Conservation (phyloP, 2,113 vertebrate species). For the Microtus montanus region DNA sequence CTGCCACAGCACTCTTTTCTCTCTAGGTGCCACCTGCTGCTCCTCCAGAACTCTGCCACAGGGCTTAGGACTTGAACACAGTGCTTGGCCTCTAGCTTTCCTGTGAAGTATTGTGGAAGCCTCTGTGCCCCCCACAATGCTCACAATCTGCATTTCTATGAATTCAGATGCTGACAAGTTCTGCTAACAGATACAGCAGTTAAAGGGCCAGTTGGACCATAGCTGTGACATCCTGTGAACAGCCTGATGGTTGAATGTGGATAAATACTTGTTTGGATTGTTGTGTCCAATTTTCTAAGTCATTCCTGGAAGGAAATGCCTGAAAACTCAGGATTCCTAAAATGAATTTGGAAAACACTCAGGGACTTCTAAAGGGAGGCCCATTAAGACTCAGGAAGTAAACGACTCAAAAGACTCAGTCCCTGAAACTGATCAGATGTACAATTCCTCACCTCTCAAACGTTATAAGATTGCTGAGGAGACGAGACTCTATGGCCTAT, state of each 20-base stretch:
- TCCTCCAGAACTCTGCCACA: not conserved
- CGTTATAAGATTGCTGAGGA: not conserved
- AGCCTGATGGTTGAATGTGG: not conserved
- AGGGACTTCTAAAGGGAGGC: not conserved
- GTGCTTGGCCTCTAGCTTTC: not conserved
- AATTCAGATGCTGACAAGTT: not conserved
- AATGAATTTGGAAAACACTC: not conserved
- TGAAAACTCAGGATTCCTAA: not conserved
- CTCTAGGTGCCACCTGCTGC: too few relatives aligned
- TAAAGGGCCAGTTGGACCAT: not conserved
- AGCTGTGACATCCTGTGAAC: not conserved
- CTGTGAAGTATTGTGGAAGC: not conserved
- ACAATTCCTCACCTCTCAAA: not conserved
- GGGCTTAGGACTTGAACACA: not conserved
- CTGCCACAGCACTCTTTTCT: too few relatives aligned
- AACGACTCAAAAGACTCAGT: not conserved
- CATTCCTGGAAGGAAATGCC: not conserved
- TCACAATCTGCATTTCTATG: not conserved
- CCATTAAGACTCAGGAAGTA: not conserved
- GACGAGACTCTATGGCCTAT: not conserved
- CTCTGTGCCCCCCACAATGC: not conserved
- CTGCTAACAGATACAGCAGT: not conserved
- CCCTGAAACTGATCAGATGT: not conserved
- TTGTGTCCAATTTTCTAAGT: not conserved
- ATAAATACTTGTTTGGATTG: not conserved